phyloP scores from a whole-genome alignment of 2,797 vertebrate species.

The Echeneis naucrates region DNA sequence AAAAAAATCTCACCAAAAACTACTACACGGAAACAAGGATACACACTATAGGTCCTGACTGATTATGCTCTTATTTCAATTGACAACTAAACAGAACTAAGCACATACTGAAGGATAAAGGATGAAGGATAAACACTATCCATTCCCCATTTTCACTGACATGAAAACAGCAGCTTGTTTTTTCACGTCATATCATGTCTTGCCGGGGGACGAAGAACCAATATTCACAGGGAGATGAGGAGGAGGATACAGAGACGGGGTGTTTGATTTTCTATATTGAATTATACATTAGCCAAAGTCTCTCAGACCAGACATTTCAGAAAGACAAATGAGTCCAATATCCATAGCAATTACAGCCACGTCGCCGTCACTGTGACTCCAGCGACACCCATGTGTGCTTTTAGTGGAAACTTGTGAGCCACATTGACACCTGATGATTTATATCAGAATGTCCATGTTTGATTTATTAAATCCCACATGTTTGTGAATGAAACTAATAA shows the following conservation, averaged over 20 bases:
- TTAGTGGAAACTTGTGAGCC: conserved; percentile 23
- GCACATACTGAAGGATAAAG: conserved; percentile 51
- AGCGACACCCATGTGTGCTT: conserved; percentile 30
- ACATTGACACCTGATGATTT: conserved; percentile 17
- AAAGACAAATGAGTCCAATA: conserved; percentile 70
- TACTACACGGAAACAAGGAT: conserved; percentile 24
- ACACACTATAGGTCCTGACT: conserved; percentile 28
- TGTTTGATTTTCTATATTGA: conserved; percentile 67
- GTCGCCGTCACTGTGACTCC: conserved; percentile 31
- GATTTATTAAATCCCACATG: neutral
- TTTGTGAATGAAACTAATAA: neutral
- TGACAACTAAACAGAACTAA: conserved; percentile 57
- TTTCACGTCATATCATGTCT: conserved; percentile 48
- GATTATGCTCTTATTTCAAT: conserved; percentile 48
- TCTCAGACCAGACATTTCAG: conserved; percentile 59
- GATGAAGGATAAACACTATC: too few species aligned
- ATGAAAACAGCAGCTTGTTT: conserved; percentile 58
- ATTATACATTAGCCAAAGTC: conserved; percentile 72
- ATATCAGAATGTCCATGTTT: neutral
- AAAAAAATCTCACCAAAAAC: conserved; percentile 23
- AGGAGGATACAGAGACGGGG: conserved; percentile 65
- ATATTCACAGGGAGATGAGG: conserved; percentile 62
- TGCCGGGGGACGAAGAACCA: conserved; percentile 53
- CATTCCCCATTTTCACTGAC: conserved; percentile 45
- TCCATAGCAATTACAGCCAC: conserved; percentile 48